phyloP scores from a whole-genome alignment of 2,113 vertebrate genomes.

The Hucho hucho region DNA sequence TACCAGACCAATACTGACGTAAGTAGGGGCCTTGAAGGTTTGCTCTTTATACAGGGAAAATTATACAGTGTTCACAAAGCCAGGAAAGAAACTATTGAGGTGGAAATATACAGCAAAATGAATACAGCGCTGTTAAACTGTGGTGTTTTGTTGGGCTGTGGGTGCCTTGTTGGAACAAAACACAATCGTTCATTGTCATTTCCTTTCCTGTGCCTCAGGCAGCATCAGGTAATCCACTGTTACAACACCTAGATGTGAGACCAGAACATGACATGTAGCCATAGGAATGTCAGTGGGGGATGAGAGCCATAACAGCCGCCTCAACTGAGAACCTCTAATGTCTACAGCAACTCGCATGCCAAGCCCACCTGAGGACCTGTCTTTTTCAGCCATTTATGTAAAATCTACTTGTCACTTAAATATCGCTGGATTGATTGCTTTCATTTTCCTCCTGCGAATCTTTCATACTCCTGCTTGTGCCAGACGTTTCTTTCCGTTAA shows the following conservation, averaged over 20 bases:
- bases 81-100: conserved; percentile 21
- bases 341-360: too few relatives aligned
- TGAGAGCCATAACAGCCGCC: too few relatives aligned
- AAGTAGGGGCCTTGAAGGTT: conserved; percentile 31
- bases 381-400: too few relatives aligned
- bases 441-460: too few relatives aligned
- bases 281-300: too few relatives aligned
- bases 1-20: conserved; percentile 58
- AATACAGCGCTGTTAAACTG: conserved; percentile 12
- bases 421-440: too few relatives aligned
- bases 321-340: too few relatives aligned
- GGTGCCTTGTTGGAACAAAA: neutral
- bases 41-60: conserved; percentile 32
- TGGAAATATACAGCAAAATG: conserved; percentile 30
- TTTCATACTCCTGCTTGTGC: too few relatives aligned
- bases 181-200: conserved; percentile 12
- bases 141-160: neutral
- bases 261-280: too few relatives aligned
- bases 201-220: neutral
- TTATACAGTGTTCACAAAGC: conserved; percentile 19
- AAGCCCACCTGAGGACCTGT: too few relatives aligned
- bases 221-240: conserved; percentile 4
- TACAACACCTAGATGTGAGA: conserved; percentile 4
- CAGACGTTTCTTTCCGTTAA: too few relatives aligned
- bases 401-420: too few relatives aligned